Evolutionary conservation across 1,140 invertebrate species (phyloP).

Genomic region (Chironomus tepperi): DNA sequence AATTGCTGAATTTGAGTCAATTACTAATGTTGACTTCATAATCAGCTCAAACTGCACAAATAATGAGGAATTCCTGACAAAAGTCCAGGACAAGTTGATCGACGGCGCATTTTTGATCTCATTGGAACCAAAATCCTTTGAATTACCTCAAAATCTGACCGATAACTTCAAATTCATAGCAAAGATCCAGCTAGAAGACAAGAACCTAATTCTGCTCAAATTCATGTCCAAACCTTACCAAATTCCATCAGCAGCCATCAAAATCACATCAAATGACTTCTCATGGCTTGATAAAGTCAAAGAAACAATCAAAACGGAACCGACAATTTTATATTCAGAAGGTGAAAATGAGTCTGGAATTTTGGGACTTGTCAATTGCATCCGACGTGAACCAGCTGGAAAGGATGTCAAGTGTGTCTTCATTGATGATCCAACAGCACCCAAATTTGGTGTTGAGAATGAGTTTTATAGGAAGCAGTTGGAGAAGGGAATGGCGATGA

Average conservation of each 20-base stretch:
- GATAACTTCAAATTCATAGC: not conserved
- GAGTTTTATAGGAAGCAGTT: constrained; percentile 44
- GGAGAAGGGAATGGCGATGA: constrained; percentile 53
- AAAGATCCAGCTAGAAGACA: not conserved
- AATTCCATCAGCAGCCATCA: constrained; percentile 35
- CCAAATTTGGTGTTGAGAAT: constrained; percentile 41
- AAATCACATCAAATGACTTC: constrained; percentile 35
- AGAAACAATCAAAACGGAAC: constrained; percentile 35
- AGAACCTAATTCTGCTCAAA: not conserved
- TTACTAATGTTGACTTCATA: not conserved
- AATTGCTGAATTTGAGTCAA: not conserved
- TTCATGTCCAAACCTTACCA: not conserved
- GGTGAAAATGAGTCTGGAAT: constrained; percentile 52
- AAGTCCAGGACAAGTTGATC: not conserved
- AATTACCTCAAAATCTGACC: not conserved
- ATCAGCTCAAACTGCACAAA: not conserved
- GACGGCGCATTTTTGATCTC: not conserved
- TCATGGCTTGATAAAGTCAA: constrained; percentile 40
- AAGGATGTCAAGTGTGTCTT: constrained; percentile 42
- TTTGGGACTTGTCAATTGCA: constrained; percentile 64
- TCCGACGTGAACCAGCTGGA: constrained; percentile 45
- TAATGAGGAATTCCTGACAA: not conserved
- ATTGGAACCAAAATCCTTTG: not conserved
- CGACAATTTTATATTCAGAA: constrained; percentile 40
- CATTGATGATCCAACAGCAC: constrained; percentile 44